Evolutionary conservation across 30 jellyfish, hydroid and myxozoan genomes (phyloP), one percentile per base, ranked within the genome.

Genomic region (Pseudorhiza aurosa): DNA sequence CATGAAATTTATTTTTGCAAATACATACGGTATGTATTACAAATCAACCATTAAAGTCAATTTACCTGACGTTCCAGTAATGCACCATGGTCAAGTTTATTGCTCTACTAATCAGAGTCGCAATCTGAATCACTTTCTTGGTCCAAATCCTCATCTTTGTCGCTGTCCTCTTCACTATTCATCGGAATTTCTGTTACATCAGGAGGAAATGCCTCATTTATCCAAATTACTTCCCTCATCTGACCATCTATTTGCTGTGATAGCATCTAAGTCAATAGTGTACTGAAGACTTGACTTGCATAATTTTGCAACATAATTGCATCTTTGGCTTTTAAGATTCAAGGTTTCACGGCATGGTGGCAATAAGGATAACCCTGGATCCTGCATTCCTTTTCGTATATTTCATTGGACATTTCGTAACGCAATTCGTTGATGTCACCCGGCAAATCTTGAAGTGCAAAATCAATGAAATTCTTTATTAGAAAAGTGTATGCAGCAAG

Each of bases 251-350:
- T 68, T 32, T n/a, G 36, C 82, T 9, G 33, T 35, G 73, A 68
- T 68, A 35, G 0, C 42, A 35, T 39, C 65, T 31, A 37, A 28
- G 14, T 68, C 82, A 39, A 68, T 39, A 19, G 1, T 39, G 70
- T 69, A 39, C 71, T 32, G 71, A 39, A 40, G 35, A 68, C 82
- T 44, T 39, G 82, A 68, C 70, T 68, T 68, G 37, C 82, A 68
- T n/a, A 68, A 6, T 37, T 44, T 4, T 32, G 64, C 71, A 17
- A 68, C 25, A 37, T 44, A 44, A 21, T 68, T 44, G 37, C 71
- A 35, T 68, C 82, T 68, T 37, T 68, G 71, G 70, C 71, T 32
- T 32, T 36, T 10, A 0, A 68, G 82, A 7, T 46, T 68, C 82
- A 68, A 68, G 36, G 82, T 39, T 11, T 44, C n/a, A n/a, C n/a